phyloP scores from a whole-genome alignment of 2,797 vertebrate species.

The Galago senegalensis region DNA sequence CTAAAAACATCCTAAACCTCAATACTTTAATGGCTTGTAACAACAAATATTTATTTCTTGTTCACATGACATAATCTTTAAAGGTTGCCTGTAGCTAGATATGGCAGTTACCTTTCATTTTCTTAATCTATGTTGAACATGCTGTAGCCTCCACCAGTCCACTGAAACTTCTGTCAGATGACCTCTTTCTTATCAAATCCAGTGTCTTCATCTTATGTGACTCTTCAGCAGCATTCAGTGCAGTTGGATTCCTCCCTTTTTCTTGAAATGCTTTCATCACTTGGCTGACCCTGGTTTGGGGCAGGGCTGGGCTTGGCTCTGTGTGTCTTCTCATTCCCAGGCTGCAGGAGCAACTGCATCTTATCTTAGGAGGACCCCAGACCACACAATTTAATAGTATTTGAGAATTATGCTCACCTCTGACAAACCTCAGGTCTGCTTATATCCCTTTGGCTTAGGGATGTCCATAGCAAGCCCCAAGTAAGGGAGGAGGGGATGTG shows the following conservation, averaged over 20 bases:
- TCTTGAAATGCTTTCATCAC: background rate
- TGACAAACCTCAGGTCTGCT: background rate
- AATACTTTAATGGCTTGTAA: background rate
- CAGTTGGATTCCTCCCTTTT: background rate
- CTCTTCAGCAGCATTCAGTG: background rate
- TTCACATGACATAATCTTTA: background rate
- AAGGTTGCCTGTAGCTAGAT: background rate
- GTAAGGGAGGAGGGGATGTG: background rate
- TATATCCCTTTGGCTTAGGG: background rate
- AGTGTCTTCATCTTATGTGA: background rate
- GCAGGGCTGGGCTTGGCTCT: background rate
- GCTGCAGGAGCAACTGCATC: background rate
- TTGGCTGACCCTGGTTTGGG: background rate
- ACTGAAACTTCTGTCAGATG: background rate
- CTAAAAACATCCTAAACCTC: background rate
- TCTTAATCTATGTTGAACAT: background rate
- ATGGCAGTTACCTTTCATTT: background rate
- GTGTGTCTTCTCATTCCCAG: background rate
- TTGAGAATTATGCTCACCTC: background rate
- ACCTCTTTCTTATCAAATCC: background rate
- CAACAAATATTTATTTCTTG: slow-evolving; percentile 47
- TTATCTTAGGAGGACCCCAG: background rate
- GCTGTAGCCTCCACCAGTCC: background rate
- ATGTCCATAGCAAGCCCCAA: background rate
- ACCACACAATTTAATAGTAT: background rate